Evolutionary conservation across 2,888 invertebrate genomes (phyloP).

Genomic region (Myopa testacea): DNA sequence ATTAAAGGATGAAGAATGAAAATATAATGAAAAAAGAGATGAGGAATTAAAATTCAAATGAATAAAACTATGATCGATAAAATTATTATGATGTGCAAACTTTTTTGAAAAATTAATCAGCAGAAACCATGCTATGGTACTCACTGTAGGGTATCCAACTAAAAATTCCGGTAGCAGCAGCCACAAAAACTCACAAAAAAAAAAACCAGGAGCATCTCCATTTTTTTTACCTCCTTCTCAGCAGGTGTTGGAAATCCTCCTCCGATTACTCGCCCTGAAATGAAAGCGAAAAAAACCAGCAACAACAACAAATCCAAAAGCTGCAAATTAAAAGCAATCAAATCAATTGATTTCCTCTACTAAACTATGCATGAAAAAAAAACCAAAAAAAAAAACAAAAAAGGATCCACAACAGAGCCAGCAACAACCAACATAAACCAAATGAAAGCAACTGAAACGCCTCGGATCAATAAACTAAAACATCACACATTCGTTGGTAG

Average conservation of each 20-base stretch:
- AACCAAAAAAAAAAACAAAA: background rate
- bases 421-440: constrained; percentile 43
- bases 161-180: too few species aligned
- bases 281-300: too few species aligned
- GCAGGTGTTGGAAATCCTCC: background rate
- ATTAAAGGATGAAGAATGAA: too few species aligned
- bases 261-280: background rate
- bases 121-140: too few species aligned
- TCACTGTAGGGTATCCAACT: too few species aligned
- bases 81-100: too few species aligned
- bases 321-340: constrained; percentile 37
- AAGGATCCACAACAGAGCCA: constrained; percentile 20
- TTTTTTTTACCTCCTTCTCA: background rate
- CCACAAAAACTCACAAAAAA: background rate
- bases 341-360: constrained; percentile 27
- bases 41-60: too few species aligned
- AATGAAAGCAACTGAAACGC: constrained; percentile 41
- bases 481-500: constrained; percentile 7
- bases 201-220: too few species aligned
- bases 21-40: too few species aligned
- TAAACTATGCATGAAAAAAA: background rate
- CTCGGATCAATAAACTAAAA: constrained; percentile 38
- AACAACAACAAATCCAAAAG: background rate
- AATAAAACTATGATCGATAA: too few species aligned
- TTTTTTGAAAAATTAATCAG: too few species aligned